These are phyloP conservation scores for Ditylenchus dipsaci DNA, from an alignment of 1,140 invertebrate species.

Conservation along the genomic window DNA sequence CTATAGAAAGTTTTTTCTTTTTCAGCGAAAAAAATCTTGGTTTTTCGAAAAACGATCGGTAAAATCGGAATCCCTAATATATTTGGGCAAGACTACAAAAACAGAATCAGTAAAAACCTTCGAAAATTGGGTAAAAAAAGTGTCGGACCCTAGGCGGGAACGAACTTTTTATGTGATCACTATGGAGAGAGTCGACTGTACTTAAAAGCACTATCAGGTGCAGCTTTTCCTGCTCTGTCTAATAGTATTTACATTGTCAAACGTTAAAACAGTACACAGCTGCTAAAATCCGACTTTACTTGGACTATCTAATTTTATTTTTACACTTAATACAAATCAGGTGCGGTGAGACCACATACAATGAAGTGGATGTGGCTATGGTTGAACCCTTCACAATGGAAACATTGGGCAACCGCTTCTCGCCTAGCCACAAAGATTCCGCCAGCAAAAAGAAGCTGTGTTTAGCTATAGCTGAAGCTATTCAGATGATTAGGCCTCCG, in stretches of 20 bases:
- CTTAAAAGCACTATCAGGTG: too few relatives aligned
- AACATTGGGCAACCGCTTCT: neutral
- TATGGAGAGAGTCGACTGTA: too few relatives aligned
- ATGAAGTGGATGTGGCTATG: constrained; percentile 4
- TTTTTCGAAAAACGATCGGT: too few relatives aligned
- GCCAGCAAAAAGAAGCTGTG: constrained; percentile 3
- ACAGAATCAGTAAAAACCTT: too few relatives aligned
- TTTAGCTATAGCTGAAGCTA: constrained; percentile 3
- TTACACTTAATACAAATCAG: neutral
- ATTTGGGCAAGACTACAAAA: too few relatives aligned
- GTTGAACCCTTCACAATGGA: neutral
- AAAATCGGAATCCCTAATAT: too few relatives aligned
- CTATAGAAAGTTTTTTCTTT: too few relatives aligned
- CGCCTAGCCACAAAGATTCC: neutral
- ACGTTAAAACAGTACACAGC: neutral
- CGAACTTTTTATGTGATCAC: too few relatives aligned
- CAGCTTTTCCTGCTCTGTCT: too few relatives aligned
- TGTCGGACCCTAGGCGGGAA: too few relatives aligned
- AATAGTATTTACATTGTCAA: neutral
- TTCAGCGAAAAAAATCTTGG: too few relatives aligned
- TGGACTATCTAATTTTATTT: neutral
- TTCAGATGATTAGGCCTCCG: neutral
- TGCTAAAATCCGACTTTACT: neutral
- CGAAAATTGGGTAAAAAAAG: too few relatives aligned
- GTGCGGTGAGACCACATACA: constrained; percentile 7